Evolutionary conservation across 1,140 invertebrate genomes (phyloP), one percentile per base, ranked within the genome.

Genomic region (Drosophila navojoa): DNA sequence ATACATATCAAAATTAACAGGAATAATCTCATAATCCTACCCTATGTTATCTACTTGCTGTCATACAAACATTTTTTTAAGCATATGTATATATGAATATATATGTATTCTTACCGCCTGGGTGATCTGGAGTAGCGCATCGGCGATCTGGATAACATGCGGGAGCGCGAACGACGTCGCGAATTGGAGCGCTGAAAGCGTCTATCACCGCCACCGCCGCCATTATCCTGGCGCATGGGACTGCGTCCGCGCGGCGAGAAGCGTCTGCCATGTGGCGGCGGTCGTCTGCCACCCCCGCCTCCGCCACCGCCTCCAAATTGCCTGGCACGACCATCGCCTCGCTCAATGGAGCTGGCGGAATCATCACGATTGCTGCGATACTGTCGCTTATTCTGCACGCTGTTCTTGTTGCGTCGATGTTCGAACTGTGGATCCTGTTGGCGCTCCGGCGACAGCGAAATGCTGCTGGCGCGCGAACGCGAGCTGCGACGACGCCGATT

Each of bases 301-400:
- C 71, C 73, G 3, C 78, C 67, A 0, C 72, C 63, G 7, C 68
- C 77, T 25, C 90, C 77, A 11, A 79, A 77, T 47, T 90, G 84
- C 15, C 90, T 58, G 11, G 62, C 76, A 11, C 82, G 79, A 38
- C 71, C 82, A 25, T 76, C 72, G 15, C 86, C 85, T 0, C 71
- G 78, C 52, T 92, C 91, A 93, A 76, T 93, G 75, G 91, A 92
- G 76, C 95, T 96, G 52, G 94, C 95, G 0, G 95, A 96, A 29
- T 95, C 95, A 73, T 96, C 96, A 47, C 96, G 96, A 82, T 97
- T 97, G 54, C 97, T 97, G 9, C 97, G 94, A 84, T 98, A 98
- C 57, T 97, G 97, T 25, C 97, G 93, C 76, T 96, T 96, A 44
- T 96, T 96, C 84, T 97, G 96, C 7, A 97, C 94, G 52, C 96